Conservation (phyloP, 2,888 invertebrate genomes). For the Sesamia inferens region DNA sequence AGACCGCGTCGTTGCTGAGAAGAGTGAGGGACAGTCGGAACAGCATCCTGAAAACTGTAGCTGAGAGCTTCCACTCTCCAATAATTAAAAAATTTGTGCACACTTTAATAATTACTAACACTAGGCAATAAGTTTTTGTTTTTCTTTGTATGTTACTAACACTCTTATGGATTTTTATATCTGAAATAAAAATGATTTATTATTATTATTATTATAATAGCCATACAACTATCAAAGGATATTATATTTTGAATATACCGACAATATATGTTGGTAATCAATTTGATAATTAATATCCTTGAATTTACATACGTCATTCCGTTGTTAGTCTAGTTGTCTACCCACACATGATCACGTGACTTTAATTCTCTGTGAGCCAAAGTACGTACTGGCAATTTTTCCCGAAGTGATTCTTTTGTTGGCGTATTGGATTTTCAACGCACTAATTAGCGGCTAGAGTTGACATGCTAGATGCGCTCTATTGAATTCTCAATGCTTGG, state of each 20-base stretch:
- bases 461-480: background rate
- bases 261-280: background rate
- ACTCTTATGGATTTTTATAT: too few relatives aligned
- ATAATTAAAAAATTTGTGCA: too few relatives aligned
- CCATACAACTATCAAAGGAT: background rate
- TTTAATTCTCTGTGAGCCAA: slow-evolving; percentile 14
- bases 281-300: background rate
- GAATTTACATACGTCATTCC: background rate
- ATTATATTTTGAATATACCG: background rate
- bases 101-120: too few relatives aligned
- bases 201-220: too few relatives aligned
- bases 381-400: background rate
- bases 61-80: too few relatives aligned
- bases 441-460: background rate
- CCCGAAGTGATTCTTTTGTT: background rate
- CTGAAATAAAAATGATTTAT: too few relatives aligned
- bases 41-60: too few relatives aligned
- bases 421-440: background rate
- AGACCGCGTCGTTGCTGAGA: too few relatives aligned
- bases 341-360: background rate
- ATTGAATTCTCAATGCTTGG: background rate
- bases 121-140: too few relatives aligned
- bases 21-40: too few relatives aligned
- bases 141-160: too few relatives aligned
- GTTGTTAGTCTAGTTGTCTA: background rate